These are phyloP conservation scores for Acipenser oxyrinchus DNA, from an alignment of 2,797 vertebrate species.

Conservation along the genomic window DNA sequence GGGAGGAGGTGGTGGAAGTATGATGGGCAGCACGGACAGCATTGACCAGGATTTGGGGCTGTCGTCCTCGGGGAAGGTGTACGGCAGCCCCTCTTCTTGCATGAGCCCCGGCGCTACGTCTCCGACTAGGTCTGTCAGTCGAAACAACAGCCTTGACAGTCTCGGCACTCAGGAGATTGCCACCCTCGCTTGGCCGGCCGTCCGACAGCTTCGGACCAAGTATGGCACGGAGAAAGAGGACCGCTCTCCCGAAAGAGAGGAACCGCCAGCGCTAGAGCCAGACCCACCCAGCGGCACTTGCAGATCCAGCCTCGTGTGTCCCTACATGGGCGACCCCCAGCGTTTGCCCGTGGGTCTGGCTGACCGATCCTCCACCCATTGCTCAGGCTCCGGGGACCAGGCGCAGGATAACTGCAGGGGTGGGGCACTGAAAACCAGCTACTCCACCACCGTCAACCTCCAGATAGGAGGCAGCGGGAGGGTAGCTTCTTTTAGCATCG, in stretches of 20 bases:
- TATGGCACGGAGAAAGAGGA: constrained; percentile 37
- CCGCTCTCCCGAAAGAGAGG: constrained; percentile 17
- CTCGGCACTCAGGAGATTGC: constrained; percentile 46
- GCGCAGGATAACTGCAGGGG: constrained; percentile 17
- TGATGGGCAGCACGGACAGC: constrained; percentile 29
- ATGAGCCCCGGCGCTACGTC: constrained; percentile 36
- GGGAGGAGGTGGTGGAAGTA: constrained; percentile 25
- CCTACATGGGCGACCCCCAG: constrained; percentile 43
- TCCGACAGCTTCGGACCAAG: constrained; percentile 47
- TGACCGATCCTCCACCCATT: background rate
- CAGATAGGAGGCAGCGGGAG: constrained; percentile 76
- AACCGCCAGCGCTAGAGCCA: constrained; percentile 27
- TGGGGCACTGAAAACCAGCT: constrained; percentile 58
- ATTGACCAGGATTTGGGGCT: constrained; percentile 31
- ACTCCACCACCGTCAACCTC: constrained; percentile 83
- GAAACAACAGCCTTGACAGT: constrained; percentile 16
- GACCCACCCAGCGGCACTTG: constrained; percentile 38
- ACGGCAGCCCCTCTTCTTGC: constrained; percentile 37
- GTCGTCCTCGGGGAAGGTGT: constrained; percentile 33
- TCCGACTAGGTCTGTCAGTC: constrained; percentile 25
- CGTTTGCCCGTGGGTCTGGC: constrained; percentile 11
- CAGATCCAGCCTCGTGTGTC: constrained; percentile 57
- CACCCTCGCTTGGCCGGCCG: constrained; percentile 55
- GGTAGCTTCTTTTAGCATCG: constrained; percentile 72
- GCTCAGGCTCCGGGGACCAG: background rate